Base-by-base conservation (phyloP, 1,140 invertebrate species). In the Ephestia elutella region DNA sequence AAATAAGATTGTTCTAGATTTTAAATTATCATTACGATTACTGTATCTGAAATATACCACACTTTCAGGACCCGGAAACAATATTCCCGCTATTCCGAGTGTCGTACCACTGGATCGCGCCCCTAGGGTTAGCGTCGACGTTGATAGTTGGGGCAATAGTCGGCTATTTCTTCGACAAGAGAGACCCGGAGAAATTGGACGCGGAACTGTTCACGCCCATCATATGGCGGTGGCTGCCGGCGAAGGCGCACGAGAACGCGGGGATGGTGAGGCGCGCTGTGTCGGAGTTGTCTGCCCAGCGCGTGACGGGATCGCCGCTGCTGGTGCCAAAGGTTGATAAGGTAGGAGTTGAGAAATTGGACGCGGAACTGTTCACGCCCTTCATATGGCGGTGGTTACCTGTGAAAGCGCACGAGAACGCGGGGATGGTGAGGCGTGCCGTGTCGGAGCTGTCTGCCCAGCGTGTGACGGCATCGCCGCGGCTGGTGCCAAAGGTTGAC, bases 31-130 rank as follows among this genome's bases (percentile, higher is more conserved):
- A n/a, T n/a, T n/a, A n/a, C n/a, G n/a, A n/a, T n/a, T n/a, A n/a
- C n/a, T n/a, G n/a, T n/a, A 50, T 20, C 8, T 17, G 20, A 25
- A 53, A 53, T 25, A 53, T 53, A 13, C 13, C 10, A 21, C 21
- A 2, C 3, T 53, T 53, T 21, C 65, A 87, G 78, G 82, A 88
- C 56, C 81, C 86, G 13, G 70, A 76, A 55, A 74, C 75, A 56
- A 85, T 94, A 25, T 94, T 94, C 75, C 92, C 92, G 0, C 74
- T 94, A 20, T 94, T 94, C 81, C 90, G 92, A 15, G 70, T 95
- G 20, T 94, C 93, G 1, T 94, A 94, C 71, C 92, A 94, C 70
- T 94, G 95, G 93, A 94, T 96, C 72, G 93, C 94, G 55, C 93
- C 93, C 1, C 75, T 93, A 0, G 88, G 87, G 1, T 65, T 90